phyloP scores from a whole-genome alignment of 2,888 invertebrate genomes.

The Geophilus truncorum region DNA sequence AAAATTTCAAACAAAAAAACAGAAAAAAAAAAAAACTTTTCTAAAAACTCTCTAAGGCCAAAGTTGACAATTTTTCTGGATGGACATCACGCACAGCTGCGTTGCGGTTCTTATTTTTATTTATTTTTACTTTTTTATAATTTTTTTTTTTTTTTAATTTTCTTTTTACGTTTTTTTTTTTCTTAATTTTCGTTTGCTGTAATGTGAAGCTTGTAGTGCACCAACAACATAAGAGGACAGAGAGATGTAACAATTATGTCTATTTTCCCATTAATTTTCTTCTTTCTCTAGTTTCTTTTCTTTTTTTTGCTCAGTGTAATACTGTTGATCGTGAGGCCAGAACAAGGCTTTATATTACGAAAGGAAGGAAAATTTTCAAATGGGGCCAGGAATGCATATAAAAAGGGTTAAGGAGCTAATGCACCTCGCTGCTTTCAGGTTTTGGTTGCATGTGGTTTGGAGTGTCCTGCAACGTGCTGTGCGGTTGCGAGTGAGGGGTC shows the following conservation, averaged over 20 bases:
- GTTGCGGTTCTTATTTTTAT: not conserved
- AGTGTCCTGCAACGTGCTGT: slow-evolving; percentile 71
- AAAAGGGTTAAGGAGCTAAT: slow-evolving; percentile 52
- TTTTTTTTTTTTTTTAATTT: not conserved
- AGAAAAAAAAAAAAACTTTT: not conserved
- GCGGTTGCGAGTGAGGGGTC: slow-evolving; percentile 56
- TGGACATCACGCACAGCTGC: not conserved
- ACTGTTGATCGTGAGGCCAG: slow-evolving; percentile 31
- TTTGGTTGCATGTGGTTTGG: slow-evolving; percentile 74
- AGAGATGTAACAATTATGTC: slow-evolving; percentile 10
- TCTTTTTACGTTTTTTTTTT: not conserved
- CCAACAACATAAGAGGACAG: slow-evolving; percentile 27
- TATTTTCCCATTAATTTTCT: not conserved
- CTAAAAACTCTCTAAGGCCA: slow-evolving; percentile 29
- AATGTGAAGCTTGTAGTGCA: slow-evolving; percentile 21
- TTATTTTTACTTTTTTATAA: not conserved
- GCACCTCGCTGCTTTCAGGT: slow-evolving; percentile 77
- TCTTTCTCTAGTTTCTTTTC: slow-evolving; percentile 23
- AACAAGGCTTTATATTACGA: slow-evolving; percentile 4
- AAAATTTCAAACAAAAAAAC: not conserved
- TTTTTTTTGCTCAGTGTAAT: slow-evolving; percentile 27
- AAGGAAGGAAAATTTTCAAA: slow-evolving; percentile 14
- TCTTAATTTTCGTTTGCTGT: slow-evolving; percentile 3
- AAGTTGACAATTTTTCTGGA: slow-evolving; percentile 25
- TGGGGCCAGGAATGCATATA: slow-evolving; percentile 29